Evolutionary conservation across 1,140 invertebrate genomes (phyloP).

Genomic region (Brachionus koreanus): DNA sequence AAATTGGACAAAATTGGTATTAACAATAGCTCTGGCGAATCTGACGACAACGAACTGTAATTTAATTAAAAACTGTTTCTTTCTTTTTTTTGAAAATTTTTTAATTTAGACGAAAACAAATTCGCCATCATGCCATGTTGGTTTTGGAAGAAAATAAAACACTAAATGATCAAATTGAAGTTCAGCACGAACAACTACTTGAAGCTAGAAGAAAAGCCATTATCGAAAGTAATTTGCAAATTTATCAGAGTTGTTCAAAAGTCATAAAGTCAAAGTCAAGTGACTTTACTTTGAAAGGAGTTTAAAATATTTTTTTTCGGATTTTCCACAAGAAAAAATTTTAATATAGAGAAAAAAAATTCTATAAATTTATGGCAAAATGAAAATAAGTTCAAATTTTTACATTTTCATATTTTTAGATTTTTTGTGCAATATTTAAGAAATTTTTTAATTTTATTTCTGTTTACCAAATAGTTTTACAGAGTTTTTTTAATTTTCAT

Average conservation of each 20-base stretch:
- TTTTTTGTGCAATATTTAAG: no score
- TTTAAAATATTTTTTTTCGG: no score
- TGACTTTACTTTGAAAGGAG: not conserved
- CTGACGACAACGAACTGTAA: not conserved
- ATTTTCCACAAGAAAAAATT: no score
- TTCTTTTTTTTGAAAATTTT: not conserved
- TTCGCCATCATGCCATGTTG: slow-evolving; percentile 25
- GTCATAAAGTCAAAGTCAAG: not conserved
- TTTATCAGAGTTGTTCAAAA: no score
- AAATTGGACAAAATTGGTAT: not conserved
- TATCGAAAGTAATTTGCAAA: slow-evolving; percentile 7
- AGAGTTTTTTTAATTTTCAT: no score
- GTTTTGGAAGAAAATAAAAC: slow-evolving; percentile 43
- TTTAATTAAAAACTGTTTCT: no score
- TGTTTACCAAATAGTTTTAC: no score
- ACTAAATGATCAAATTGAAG: slow-evolving; percentile 22
- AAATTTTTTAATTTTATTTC: no score
- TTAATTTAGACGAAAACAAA: not conserved
- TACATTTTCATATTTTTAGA: no score
- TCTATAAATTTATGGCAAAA: no score
- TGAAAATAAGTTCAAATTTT: no score
- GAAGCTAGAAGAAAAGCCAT: not conserved
- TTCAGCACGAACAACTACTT: not conserved
- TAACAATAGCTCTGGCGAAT: not conserved
- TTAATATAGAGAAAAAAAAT: no score